Evolutionary conservation across 1,140 invertebrate species (phyloP).

Genomic region (Cephus cinctus): DNA sequence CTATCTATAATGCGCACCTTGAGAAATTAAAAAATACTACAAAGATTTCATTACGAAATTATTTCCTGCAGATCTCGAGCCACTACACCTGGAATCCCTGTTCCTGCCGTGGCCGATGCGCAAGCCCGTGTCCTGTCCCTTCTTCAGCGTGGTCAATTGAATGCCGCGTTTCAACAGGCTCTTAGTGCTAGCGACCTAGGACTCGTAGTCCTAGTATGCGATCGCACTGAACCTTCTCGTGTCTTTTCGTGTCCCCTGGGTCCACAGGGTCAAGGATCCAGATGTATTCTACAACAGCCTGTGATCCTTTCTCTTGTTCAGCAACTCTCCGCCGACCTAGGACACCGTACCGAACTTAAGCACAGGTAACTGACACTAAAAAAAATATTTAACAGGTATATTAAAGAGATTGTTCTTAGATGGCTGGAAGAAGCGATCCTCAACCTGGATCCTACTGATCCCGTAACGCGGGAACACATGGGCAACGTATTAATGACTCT

Average conservation of each 20-base stretch:
- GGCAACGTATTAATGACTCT: slow-evolving; percentile 75
- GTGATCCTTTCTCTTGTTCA: slow-evolving; percentile 90
- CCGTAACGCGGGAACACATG: slow-evolving; percentile 80
- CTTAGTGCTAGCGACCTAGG: slow-evolving; percentile 81
- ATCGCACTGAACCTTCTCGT: slow-evolving; percentile 72
- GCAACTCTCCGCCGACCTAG: slow-evolving; percentile 86
- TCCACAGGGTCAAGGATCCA: slow-evolving; percentile 28
- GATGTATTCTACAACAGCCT: slow-evolving; percentile 66
- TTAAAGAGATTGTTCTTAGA: slow-evolving; percentile 55
- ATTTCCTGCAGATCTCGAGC: slow-evolving; percentile 63
- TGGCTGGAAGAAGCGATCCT: slow-evolving; percentile 87
- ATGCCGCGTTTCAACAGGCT: slow-evolving; percentile 87
- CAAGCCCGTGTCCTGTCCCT: slow-evolving; percentile 73
- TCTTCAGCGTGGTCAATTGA: slow-evolving; percentile 73
- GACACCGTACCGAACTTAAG: slow-evolving; percentile 82
- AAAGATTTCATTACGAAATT: too few relatives aligned
- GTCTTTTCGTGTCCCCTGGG: slow-evolving; percentile 75
- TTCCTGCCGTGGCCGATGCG: slow-evolving; percentile 40
- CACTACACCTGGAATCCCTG: slow-evolving; percentile 47
- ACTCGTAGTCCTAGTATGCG: slow-evolving; percentile 81
- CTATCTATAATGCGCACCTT: not conserved
- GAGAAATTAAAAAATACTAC: too few relatives aligned
- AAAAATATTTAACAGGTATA: too few relatives aligned
- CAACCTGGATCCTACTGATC: slow-evolving; percentile 74
- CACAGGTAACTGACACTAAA: slow-evolving; percentile 64